Evolutionary conservation across 2,113 vertebrate genomes (phyloP), one percentile per base, ranked within the genome.

Genomic region (Elanus axillaris): DNA sequence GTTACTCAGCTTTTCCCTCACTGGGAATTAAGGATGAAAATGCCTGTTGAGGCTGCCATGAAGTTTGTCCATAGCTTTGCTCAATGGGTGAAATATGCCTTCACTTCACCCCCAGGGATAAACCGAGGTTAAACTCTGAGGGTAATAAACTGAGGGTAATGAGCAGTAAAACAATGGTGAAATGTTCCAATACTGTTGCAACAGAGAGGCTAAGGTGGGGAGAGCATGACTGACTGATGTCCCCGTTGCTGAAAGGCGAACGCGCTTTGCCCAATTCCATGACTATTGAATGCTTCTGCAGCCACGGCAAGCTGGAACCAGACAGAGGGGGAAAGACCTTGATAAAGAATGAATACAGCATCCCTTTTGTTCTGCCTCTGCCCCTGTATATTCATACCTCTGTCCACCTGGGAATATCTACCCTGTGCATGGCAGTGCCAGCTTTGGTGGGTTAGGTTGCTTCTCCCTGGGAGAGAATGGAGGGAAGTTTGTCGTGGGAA

Each of bases 131-230:
- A 78, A 82, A 81, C 40, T 52, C 15, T 52, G 26, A 81, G 32
- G 38, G 29, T 62, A 81, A 74, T 84, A 89, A 86, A 80, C 47
- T 50, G 60, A 74, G 19, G 22, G 20, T 78, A 93, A 91, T 19
- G 45, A 87, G 38, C 40, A 77, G 66, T 84, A 78, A 87, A 91
- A 95, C 63, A 74, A 67, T 93, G 56, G 74, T 82, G 93, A 95
- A 94, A 94, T 76, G 17, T 84, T 81, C 73, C 4, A 3, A 15
- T 40, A 43, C 34, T 87, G 31, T 78, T 90, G 87, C 80, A 94
- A 90, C 36, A 94, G 72, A 58, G 42, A 87, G 34, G 27, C 22
- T 74, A 18, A 88, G 26, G 56, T 36, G 36, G 25, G 42, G 29
- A 91, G 23, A 22, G 48, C 79, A 84, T 60, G 69, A 20, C 32